Conservation (phyloP, 2,797 vertebrate species). For the Craterocephalus amniculus region DNA sequence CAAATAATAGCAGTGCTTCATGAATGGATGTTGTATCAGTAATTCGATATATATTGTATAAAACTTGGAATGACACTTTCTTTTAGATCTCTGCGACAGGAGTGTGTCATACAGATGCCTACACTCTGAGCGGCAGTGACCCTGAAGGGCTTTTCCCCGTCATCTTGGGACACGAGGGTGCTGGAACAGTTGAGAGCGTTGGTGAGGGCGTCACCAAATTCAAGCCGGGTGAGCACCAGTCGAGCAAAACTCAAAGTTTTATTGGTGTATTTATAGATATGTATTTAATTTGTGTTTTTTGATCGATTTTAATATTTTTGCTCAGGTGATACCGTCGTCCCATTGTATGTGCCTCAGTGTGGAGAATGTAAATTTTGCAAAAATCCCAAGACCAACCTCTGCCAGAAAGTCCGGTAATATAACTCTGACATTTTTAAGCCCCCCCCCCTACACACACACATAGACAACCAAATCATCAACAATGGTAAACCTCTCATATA, state of each 20-base stretch:
- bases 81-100: slow-evolving; percentile 91
- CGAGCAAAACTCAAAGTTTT: background rate
- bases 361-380: slow-evolving; percentile 97
- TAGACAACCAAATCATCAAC: slow-evolving; percentile 7
- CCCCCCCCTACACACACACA: background rate
- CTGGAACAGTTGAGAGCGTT: slow-evolving; percentile 93
- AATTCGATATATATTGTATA: background rate
- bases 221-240: slow-evolving; percentile 84
- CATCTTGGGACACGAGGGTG: slow-evolving; percentile 95
- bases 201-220: slow-evolving; percentile 95
- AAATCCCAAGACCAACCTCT: slow-evolving; percentile 97
- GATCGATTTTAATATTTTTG: background rate
- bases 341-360: slow-evolving; percentile 94
- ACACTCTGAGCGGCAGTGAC: slow-evolving; percentile 93
- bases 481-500: slow-evolving; percentile 6
- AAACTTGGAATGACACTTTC: background rate
- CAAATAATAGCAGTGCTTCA: background rate
- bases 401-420: slow-evolving; percentile 95
- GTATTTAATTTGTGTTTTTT: background rate
- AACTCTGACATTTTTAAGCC: background rate
- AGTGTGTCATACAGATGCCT: slow-evolving; percentile 95
- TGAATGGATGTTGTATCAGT: background rate
- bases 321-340: slow-evolving; percentile 92
- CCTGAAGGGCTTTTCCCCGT: slow-evolving; percentile 94
- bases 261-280: background rate